These are phyloP conservation scores for Batillaria attramentaria DNA, from an alignment of 1,140 invertebrate genomes.

Conservation along the genomic window DNA sequence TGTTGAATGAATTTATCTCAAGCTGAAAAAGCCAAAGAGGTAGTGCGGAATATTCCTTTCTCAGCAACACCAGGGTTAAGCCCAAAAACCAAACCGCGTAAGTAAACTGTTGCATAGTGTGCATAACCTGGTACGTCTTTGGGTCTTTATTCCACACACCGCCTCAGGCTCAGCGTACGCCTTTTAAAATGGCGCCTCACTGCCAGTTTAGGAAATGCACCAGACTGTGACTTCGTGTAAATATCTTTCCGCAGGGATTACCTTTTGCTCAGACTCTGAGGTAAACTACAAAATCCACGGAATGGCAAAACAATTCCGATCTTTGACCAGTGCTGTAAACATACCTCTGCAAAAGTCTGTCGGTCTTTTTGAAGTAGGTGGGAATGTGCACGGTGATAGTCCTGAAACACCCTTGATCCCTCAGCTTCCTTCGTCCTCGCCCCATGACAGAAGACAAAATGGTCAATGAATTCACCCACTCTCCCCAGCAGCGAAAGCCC, in stretches of 20 bases:
- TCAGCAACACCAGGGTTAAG: background rate
- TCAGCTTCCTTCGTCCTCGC: background rate
- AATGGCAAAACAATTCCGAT: no score
- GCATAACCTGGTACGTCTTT: no score
- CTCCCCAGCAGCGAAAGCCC: constrained; percentile 39
- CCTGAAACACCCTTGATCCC: background rate
- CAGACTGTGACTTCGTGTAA: background rate
- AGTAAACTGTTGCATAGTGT: no score
- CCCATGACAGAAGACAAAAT: constrained; percentile 41
- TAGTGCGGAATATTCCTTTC: background rate
- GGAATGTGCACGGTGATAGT: constrained; percentile 27
- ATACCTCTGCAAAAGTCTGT: constrained; percentile 20
- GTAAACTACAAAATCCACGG: constrained; percentile 26
- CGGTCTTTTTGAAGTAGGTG: background rate
- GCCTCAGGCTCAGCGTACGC: background rate
- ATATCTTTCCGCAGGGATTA: background rate
- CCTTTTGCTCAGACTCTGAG: constrained; percentile 10
- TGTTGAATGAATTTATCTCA: background rate
- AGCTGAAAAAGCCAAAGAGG: background rate
- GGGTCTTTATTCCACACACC: no score
- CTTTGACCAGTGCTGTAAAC: background rate
- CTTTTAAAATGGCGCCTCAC: background rate
- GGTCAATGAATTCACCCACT: constrained; percentile 43
- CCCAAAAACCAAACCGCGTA: no score
- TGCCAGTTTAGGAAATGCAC: background rate